Evolutionary conservation across 2,113 vertebrate species (phyloP).

Genomic region (Buteo buteo): DNA sequence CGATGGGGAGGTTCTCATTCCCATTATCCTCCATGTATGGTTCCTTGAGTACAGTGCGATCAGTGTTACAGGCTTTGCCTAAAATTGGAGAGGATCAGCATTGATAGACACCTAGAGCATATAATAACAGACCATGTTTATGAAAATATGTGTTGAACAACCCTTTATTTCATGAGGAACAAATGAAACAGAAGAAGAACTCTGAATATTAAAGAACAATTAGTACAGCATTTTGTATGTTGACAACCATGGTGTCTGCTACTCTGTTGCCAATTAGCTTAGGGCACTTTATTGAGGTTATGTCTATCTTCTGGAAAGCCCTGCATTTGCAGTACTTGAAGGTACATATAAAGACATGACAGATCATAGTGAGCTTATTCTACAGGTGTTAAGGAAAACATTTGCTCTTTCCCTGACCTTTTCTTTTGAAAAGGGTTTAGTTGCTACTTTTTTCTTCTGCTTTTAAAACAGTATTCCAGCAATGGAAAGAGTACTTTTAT

Average conservation of each 20-base stretch:
- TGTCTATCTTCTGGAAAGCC: background rate
- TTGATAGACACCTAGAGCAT: background rate
- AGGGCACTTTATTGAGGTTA: background rate
- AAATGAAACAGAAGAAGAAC: background rate
- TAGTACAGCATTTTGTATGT: background rate
- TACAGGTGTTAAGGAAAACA: background rate
- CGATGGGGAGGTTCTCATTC: background rate
- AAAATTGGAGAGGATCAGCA: background rate
- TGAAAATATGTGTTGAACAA: background rate
- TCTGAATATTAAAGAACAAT: background rate
- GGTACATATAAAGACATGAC: background rate
- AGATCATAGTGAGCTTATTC: background rate
- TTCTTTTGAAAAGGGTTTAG: background rate
- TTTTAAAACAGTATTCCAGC: background rate
- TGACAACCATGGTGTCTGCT: background rate
- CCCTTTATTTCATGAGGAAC: background rate
- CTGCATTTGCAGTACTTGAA: background rate
- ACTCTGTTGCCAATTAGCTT: background rate
- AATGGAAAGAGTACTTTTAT: conserved; percentile 1
- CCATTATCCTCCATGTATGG: accelerated
- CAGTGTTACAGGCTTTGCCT: background rate
- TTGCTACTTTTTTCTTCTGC: background rate
- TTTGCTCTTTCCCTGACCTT: background rate
- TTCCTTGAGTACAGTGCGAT: background rate
- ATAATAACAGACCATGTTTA: background rate